Evolutionary conservation across 2,888 invertebrate genomes (phyloP), one percentile per base, ranked within the genome.

Genomic region (Eristalis tenax): DNA sequence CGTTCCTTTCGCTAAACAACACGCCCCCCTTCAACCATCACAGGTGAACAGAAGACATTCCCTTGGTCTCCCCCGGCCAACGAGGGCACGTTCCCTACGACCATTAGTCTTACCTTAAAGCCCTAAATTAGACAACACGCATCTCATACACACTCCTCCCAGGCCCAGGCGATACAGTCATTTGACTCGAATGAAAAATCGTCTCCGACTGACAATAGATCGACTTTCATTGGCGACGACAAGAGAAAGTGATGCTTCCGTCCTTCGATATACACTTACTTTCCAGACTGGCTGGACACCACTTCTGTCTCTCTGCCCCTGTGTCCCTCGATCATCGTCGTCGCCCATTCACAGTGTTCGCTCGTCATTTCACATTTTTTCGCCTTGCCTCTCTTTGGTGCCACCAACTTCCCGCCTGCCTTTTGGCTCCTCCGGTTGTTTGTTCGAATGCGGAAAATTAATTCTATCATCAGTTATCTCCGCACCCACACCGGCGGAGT

Each of bases 401-500:
- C 76, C 50, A 68, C 63, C 11, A 63, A 68, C 75, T 66, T 79
- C 66, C 78, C 61, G 79, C 70, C 74, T 77, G 85, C 64, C 83
- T 50, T 83, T 79, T 40, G 83, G 74, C 22, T 26, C 91, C 91
- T 92, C 92, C 92, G 92, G 91, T 92, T 92, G 92, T 92, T 92
- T 92, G 92, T 92, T 91, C 92, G 90, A 91, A 88, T 92, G 92
- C 92, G 92, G 92, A 92, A 92, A 92, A 92, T 92, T 92, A 92
- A 92, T 92, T 92, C 92, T 91, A 91, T 92, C 92, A 92, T 92
- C 91, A 91, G 91, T 92, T 91, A 91, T 91, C 91, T 92, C 90
- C 91, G 91, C 91, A 91, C 50, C 18, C 18, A 18, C 50, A 5
- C 91, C 90, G 90, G 11, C 32, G 2, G 0, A 71, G 11, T 66